Conservation (phyloP, 2,113 vertebrate genomes). For the Peromyscus californicus region DNA sequence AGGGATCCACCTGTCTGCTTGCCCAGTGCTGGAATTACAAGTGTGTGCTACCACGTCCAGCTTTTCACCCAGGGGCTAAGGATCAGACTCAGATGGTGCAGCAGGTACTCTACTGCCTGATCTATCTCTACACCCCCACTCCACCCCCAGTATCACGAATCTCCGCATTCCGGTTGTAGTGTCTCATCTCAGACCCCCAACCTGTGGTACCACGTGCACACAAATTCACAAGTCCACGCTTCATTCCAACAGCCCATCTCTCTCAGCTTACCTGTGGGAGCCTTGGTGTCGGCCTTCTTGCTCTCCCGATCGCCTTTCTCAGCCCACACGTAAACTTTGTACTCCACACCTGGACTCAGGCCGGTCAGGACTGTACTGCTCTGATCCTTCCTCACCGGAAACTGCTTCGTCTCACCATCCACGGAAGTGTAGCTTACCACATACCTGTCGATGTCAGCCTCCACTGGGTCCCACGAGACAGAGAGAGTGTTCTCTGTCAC, state of each 20-base stretch:
- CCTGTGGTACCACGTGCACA: neutral
- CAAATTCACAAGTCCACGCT: neutral
- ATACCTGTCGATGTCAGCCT: conserved; percentile 89
- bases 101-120: neutral
- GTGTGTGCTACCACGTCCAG: neutral
- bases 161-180: neutral
- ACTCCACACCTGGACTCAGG: conserved; percentile 89
- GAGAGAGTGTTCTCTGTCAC: conserved; percentile 89
- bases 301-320: conserved; percentile 86
- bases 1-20: neutral
- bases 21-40: neutral
- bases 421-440: conserved; percentile 88
- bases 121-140: neutral
- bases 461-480: conserved; percentile 89
- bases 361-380: conserved; percentile 81
- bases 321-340: conserved; percentile 88
- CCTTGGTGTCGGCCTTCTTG: conserved; percentile 85
- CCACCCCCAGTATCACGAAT: neutral
- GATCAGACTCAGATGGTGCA: neutral
- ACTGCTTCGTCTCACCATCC: conserved; percentile 86
- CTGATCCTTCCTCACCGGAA: conserved; percentile 85
- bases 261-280: conserved; percentile 86
- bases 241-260: neutral
- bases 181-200: neutral
- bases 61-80: too few species aligned